phyloP scores from a whole-genome alignment of 92 coral and sea anemone genomes.

The Siderastrea siderea region DNA sequence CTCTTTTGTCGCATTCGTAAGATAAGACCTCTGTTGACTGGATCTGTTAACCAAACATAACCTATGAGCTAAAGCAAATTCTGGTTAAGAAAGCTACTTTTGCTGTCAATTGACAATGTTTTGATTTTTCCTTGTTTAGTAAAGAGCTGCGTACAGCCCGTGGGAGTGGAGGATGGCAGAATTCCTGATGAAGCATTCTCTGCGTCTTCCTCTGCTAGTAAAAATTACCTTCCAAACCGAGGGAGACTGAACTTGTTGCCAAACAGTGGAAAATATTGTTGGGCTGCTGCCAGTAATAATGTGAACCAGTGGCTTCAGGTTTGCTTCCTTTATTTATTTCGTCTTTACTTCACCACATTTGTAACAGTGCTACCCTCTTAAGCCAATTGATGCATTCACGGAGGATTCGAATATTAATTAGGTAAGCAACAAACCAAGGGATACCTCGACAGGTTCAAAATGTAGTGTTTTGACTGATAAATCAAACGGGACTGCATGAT shows the following conservation, averaged over 20 bases:
- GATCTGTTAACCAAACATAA: too few relatives aligned
- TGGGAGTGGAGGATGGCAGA: background rate
- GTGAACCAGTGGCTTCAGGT: slow-evolving; percentile 28
- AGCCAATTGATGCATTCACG: background rate
- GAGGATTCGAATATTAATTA: too few relatives aligned
- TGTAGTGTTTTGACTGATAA: too few relatives aligned
- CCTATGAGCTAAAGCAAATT: too few relatives aligned
- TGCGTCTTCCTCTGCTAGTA: background rate
- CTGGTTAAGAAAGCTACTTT: background rate
- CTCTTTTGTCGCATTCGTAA: too few relatives aligned
- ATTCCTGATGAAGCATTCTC: background rate
- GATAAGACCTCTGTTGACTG: too few relatives aligned
- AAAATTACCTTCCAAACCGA: slow-evolving; percentile 6
- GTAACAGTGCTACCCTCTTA: background rate
- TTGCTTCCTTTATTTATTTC: background rate
- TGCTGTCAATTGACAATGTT: background rate
- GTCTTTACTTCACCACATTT: background rate
- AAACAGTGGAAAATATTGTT: slow-evolving; percentile 4
- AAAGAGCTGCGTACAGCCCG: background rate
- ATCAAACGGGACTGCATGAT: too few relatives aligned
- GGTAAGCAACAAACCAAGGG: too few relatives aligned
- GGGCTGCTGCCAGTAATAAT: slow-evolving; percentile 9
- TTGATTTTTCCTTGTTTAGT: background rate
- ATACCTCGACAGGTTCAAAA: too few relatives aligned
- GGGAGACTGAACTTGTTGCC: slow-evolving; percentile 3